These are phyloP conservation scores for Halictus rubicundus DNA, from an alignment of 1,140 invertebrate species.

Conservation along the genomic window DNA sequence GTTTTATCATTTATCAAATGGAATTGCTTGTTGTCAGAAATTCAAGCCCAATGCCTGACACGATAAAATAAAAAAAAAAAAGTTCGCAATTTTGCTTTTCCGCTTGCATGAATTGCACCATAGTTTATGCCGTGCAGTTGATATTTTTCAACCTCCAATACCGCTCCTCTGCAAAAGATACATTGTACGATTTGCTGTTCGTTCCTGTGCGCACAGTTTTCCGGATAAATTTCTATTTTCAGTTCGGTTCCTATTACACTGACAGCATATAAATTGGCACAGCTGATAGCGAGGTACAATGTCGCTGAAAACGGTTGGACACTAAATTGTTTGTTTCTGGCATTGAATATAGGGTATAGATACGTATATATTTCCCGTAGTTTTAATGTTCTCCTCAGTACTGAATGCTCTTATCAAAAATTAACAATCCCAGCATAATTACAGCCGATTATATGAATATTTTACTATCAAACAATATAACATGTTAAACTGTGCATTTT, in stretches of 20 bases:
- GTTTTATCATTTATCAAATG: background rate
- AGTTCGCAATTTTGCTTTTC: background rate
- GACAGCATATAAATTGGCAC: background rate
- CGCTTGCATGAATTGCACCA: background rate
- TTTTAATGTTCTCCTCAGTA: too few species aligned
- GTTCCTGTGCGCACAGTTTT: background rate
- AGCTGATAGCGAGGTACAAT: background rate
- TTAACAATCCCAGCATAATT: too few species aligned
- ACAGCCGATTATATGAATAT: too few species aligned
- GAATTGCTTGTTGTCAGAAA: slow-evolving; percentile 28
- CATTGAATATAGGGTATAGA: too few species aligned
- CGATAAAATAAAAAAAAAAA: background rate
- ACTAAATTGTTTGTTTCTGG: background rate
- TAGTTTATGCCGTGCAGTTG: background rate
- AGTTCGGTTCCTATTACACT: background rate
- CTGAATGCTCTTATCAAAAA: too few species aligned
- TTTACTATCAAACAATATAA: too few species aligned
- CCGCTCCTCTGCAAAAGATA: too few species aligned
- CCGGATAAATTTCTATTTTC: background rate
- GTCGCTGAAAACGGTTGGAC: background rate
- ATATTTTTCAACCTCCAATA: slow-evolving; percentile 1
- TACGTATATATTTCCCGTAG: too few species aligned
- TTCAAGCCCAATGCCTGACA: slow-evolving; percentile 32
- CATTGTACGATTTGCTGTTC: background rate
- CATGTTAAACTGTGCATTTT: too few species aligned